Base-by-base conservation (phyloP, 2,113 vertebrate species). In the Salvelinus namaycush region DNA sequence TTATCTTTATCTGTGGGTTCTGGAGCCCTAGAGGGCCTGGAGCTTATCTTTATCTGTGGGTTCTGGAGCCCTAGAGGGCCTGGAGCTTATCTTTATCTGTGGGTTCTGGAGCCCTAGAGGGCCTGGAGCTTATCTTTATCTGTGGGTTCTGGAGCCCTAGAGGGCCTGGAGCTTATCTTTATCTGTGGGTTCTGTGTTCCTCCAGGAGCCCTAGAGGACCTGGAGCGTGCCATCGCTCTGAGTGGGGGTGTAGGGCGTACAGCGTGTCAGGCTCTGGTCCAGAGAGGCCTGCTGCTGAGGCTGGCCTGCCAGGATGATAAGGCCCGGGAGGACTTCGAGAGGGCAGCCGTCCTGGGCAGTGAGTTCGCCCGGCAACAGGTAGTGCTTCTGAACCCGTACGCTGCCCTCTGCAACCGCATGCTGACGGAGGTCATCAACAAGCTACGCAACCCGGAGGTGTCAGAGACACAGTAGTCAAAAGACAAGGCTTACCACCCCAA, bases 351-450 rank as follows among this genome's bases (percentile, higher is more conserved):
- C 0, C 84, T 98, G 57, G 98, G 97, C 73, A 98, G 95, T n/a
- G 70, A 89, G 64, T 99, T 99, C n/a, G 98, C 96, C 20, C 91
- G 87, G 11, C 94, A 83, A 71, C 97, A 98, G 91, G 92, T 95
- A 6, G 94, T 94, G 77, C 82, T 88, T 27, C 92, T 98, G 13
- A 99, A 99, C 83, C 98, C 98, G 0, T 99, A 98, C 3, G 93
- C 97, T 0, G 97, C 98, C 0, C 95, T 99, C 62, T 99, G 98
- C 92, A 99, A 99, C 89, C 95, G 93, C 79, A 98, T 99, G 97
- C 92, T 99, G 76, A 83, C 92, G 0, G 92, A 97, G 81, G 92
- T 97, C 84, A 92, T 99, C 86, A 83, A 87, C 68, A 94, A 93
- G 74, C 88, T 99, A 60, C 90, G 91, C 29, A 90, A 94, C 74